A percentile compares a stretch with the other conserved stretches of the same genome.
Conservation (phyloP, 2,888 invertebrate species). For the Eumerus sabulonum region DNA sequence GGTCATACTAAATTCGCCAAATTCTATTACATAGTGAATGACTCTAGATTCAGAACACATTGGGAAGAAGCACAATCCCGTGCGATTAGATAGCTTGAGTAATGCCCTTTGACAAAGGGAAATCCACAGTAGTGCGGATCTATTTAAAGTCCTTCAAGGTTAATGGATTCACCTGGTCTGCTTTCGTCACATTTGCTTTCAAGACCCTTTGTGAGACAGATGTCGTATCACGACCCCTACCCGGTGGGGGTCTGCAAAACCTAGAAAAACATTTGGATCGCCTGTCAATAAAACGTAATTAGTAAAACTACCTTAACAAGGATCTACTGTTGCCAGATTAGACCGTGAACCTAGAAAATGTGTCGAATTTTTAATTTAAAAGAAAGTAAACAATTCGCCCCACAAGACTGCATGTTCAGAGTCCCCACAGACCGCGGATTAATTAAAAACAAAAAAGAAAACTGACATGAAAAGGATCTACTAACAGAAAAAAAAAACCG, state of each 20-base stretch:
- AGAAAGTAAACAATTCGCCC: no score
- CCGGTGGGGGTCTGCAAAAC: slow-evolving; percentile 48
- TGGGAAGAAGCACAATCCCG: no score
- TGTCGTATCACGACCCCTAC: slow-evolving; percentile 50
- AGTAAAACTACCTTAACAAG: neutral
- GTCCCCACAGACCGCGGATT: slow-evolving; percentile 31
- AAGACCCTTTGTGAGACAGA: slow-evolving; percentile 59
- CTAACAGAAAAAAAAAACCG: slow-evolving; percentile 37
- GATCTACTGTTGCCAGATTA: no score
- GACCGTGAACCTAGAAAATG: no score
- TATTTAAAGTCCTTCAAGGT: slow-evolving; percentile 32
- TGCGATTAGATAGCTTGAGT: neutral
- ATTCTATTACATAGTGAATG: slow-evolving; percentile 37
- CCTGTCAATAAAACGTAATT: slow-evolving; percentile 24
- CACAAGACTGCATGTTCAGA: neutral
- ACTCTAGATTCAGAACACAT: slow-evolving; percentile 48
- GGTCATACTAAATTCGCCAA: slow-evolving; percentile 41
- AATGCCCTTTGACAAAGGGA: slow-evolving; percentile 7
- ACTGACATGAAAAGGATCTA: no score
- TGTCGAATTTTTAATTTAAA: no score
- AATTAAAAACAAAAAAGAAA: slow-evolving; percentile 42
- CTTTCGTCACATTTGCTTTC: slow-evolving; percentile 41
- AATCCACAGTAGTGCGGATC: slow-evolving; percentile 40
- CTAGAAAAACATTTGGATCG: slow-evolving; percentile 39
- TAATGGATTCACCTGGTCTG: slow-evolving; percentile 50